Evolutionary conservation across 2,113 vertebrate genomes (phyloP), one percentile per base, ranked within the genome.

Genomic region (Mugil cephalus): DNA sequence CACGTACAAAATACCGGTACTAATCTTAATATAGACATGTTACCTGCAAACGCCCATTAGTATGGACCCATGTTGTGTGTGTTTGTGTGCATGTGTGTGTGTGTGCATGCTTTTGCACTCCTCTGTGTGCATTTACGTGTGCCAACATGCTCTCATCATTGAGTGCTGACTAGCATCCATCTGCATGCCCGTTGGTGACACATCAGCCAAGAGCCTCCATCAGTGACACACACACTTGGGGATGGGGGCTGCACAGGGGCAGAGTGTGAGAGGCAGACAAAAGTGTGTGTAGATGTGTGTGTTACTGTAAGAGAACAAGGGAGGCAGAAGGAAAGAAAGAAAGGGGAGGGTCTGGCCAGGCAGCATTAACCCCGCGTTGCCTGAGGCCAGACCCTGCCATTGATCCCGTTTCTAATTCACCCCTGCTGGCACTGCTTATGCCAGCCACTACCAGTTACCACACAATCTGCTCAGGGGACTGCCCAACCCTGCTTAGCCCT

Each of bases 321-420:
- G 40, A 43, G 56, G 54, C 17, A 67, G 77, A 73, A 51, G 46
- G 75, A 70, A 21, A 72, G 67, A 21, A 13, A 38, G 48, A 35
- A 64, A 53, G 61, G 34, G 76, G 72, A 72, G 51, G 64, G 61
- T 56, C 82, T 83, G 82, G 81, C 90, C 85, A 88, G 80, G 85
- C 84, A 81, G 89, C 88, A 87, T 92, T 93, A 92, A 92, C 93
- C 89, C 92, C 51, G 69, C 74, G 21, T 58, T 75, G 86, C 86
- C 82, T 83, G 77, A 79, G 85, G 87, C 88, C 78, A 79, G 83
- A 69, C 77, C 72, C 19, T 90, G 88, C 84, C 82, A 88, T 82
- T 85, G 86, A 93, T 91, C 88, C 86, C 81, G 82, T 91, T 90
- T 91, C 91, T 89, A 91, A 93, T 90, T 91, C 89, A 86, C 85